These are phyloP conservation scores for Melikaiella ostensackeni DNA, from an alignment of 2,888 invertebrate species.

Conservation along the genomic window DNA sequence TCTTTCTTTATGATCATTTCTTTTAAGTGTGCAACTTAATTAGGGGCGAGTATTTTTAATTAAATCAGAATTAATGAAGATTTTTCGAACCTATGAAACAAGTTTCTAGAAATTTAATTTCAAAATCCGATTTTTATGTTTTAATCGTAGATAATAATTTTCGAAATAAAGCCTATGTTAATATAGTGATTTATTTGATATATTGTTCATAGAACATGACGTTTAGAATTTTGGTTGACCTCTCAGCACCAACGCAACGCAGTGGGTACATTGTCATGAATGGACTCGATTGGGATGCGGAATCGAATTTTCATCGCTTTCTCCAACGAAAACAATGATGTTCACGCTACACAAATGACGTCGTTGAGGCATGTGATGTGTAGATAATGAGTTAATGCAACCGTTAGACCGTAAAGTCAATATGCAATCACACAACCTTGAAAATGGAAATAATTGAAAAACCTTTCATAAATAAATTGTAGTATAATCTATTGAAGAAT, in stretches of 20 bases:
- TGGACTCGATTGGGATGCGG: background rate
- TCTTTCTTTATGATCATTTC: no score
- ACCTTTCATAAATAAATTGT: background rate
- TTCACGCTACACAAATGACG: conserved; percentile 7
- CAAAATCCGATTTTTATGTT: no score
- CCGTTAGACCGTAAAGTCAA: conserved; percentile 22
- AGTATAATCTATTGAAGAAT: no score
- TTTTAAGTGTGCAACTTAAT: no score
- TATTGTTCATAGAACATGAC: background rate
- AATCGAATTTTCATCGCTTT: background rate
- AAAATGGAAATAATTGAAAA: background rate
- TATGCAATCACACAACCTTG: conserved; percentile 8
- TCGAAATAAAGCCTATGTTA: no score
- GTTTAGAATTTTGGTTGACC: no score
- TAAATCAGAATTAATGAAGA: no score
- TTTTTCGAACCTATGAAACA: no score
- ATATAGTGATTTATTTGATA: background rate
- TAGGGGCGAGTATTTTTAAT: no score
- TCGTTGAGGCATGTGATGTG: conserved; percentile 27
- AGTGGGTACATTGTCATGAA: background rate
- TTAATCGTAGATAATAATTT: no score
- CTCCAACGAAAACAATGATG: conserved; percentile 7
- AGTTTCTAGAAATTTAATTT: no score
- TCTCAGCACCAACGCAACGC: background rate
- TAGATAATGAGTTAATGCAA: conserved; percentile 32